Conservation (phyloP, 2,113 vertebrate species). For the Crotalus tigris region DNA sequence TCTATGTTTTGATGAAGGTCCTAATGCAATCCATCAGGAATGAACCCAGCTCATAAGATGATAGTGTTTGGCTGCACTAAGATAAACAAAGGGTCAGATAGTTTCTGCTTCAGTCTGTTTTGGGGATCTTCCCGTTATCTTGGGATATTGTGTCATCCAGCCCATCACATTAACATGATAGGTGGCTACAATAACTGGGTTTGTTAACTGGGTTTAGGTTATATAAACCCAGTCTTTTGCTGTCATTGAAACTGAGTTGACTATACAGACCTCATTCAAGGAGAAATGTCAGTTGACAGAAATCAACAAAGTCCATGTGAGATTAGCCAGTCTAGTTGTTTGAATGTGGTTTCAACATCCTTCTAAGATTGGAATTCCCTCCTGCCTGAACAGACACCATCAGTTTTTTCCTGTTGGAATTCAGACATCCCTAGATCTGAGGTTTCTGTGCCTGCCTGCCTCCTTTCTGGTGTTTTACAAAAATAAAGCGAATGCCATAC, state of each 20-base stretch:
- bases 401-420: background rate
- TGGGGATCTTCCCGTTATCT: background rate
- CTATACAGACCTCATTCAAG: background rate
- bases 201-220: background rate
- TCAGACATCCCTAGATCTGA: background rate
- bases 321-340: background rate
- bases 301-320: background rate
- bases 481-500: background rate
- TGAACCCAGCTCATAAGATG: background rate
- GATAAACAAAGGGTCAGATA: background rate
- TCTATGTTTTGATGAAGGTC: background rate
- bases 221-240: background rate
- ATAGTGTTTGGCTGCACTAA: background rate
- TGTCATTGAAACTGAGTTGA: background rate
- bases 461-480: slow-evolving; percentile 7
- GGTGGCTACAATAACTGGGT: background rate
- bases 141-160: background rate
- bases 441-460: background rate
- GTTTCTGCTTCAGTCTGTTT: background rate
- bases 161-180: background rate
- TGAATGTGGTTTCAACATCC: background rate
- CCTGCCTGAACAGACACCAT: background rate
- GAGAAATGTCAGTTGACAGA: background rate
- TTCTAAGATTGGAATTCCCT: background rate
- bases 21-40: background rate